Base-by-base conservation (phyloP, 2,888 invertebrate genomes). In the Meteorus cinctellus region DNA sequence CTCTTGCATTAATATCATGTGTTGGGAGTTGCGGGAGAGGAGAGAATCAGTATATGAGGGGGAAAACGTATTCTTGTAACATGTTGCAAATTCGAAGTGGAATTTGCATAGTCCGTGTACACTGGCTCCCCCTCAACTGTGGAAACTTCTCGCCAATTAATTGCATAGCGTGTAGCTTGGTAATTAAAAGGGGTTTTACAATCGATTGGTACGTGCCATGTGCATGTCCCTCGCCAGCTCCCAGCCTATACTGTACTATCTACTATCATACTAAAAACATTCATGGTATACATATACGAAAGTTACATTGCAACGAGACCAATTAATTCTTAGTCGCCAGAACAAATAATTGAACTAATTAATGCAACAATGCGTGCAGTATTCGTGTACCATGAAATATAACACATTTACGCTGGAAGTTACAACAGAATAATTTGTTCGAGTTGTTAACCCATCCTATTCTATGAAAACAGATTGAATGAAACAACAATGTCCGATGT, bases 111-210 rank as follows among this genome's bases (percentile, higher is more conserved):
- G 63, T 66, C 68, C 59, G 51, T 34, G 34, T 41, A 24, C 27
- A 41, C n/a, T 65, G 34, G 66, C 70, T 66, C 55, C 65, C 55
- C 36, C 55, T 45, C 65, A 19, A 59, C 69, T 31, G 55, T 51
- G 19, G 45, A 48, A 73, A 59, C 68, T 68, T 60, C 69, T 69
- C 69, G 45, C 63, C 63, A 69, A 74, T 74, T 74, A 69, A 74
- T 74, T 74, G 67, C 74, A 65, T 34, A 72, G 19, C 51, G 48
- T 65, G 63, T 65, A 65, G 63, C 19, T 72, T 34, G 51, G 63
- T 65, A 72, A 72, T 72, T 72, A 72, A 72, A 72, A 72, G 72
- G 63, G 65, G 63, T 72, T 72, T 72, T 72, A 65, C 72, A 71
- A 71, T 71, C 71, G 71, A 71, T 71, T 71, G 60, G 60, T 59